Base-by-base conservation (phyloP, 2,113 vertebrate species). In the Calyptommatus sinebrachiatus region DNA sequence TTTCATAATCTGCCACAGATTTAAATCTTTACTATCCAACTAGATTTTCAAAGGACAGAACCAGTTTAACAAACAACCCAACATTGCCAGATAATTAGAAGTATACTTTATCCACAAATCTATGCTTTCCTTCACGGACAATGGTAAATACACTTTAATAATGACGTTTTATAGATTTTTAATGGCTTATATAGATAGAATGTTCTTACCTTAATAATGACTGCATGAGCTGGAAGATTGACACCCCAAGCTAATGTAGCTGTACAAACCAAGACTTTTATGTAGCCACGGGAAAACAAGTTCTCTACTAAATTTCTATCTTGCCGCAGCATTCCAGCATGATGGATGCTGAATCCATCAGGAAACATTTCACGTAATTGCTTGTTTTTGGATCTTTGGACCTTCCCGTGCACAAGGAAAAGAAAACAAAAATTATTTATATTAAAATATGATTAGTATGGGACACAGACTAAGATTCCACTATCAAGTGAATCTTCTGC, bases 181-280 rank as follows among this genome's bases (percentile, higher is more conserved):
- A 78, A 18, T 85, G 46, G 53, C 78, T 89, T 85, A 70, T 86
- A 89, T 60, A 85, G 11, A 88, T 72, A 41, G 71, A 70, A 87
- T 91, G 71, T 66, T 80, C 90, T 85, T 80, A 99, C 98, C 97
- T 99, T 99, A 95, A 99, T 99, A 92, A 99, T 96, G 88, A 99
- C 98, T 62, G 98, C 98, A 73, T 99, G 98, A 45, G 98, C 98
- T n/a, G 98, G 98, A 89, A 99, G 96, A 95, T 99, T 99, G 91
- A 99, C 98, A 84, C 98, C 98, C 98, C 98, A 99, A 88, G 98
- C 98, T 14, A 99, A 93, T 0, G 98, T 99, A 78, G 98, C 98
- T 53, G 98, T 99, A 71, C 97, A 99, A 79, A 99, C 96, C 18
- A 99, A 91, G 46, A 99, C 97, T 94, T 98, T 99, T 79, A 99